Evolutionary conservation across 2,797 vertebrate species (phyloP), one percentile per base, ranked within the genome.

Genomic region (Lateolabrax maculatus): DNA sequence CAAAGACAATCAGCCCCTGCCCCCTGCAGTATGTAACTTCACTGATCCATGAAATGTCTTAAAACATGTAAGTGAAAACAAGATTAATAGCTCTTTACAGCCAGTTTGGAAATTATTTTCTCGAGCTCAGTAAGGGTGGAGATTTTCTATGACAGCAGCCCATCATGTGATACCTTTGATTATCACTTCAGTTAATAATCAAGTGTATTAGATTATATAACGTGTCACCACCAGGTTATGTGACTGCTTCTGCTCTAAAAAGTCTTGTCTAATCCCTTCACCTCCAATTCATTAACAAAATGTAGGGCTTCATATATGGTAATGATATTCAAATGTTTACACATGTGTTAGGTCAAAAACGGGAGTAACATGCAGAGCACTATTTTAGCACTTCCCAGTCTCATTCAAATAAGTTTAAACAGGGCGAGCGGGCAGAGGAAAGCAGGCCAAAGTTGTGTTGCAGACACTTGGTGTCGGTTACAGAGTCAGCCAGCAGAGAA

Each of bases 401-500:
- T 27, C 21, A 65, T 69, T 75, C 46, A 76, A 34, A 85, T 79
- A 53, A 41, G 31, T 76, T 71, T 27, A 53, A 75, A 21, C 3
- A 23, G 25, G 60, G 79, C 69, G 71, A 57, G 64, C 15, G 0
- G 60, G 67, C 55, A 25, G 49, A 52, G 58, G 52, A 63, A 69
- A 92, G 49, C 72, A 34, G 82, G 79, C 60, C 79, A 80, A 58
- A 78, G 80, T 79, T 82, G 72, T 71, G 76, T 7, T 53, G 79
- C 77, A 75, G 86, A 79, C 55, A 4, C 53, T 78, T 1, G 46
- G 89, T 84, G 82, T 87, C 34, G 5, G 86, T 74, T 83, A 62
- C 76, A 29, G 71, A 81, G 78, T 64, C 75, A 68, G 75, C 64
- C 71, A 18, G 84, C 72, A 44, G 81, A 87, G 88, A 85, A 77